phyloP scores from a whole-genome alignment of 2,888 invertebrate genomes.

The Pristionchus mayeri region DNA sequence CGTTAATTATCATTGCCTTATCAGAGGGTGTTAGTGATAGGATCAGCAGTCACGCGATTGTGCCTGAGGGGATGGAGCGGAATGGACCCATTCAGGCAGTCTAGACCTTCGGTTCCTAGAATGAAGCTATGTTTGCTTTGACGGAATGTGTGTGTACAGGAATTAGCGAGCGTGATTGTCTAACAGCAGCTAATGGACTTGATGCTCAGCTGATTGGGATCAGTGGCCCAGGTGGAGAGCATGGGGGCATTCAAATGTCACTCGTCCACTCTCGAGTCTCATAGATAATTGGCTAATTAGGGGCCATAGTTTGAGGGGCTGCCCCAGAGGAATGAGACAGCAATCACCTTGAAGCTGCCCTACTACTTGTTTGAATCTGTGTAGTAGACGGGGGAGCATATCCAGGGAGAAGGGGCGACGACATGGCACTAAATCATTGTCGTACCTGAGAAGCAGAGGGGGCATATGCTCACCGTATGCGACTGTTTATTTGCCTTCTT shows the following conservation, averaged over 20 bases:
- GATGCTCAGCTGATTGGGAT: background rate
- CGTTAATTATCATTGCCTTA: conserved; percentile 9
- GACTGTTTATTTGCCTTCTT: conserved; percentile 22
- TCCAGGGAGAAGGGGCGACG: background rate
- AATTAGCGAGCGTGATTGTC: background rate
- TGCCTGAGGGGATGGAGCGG: background rate
- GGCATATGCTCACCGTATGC: conserved; percentile 32
- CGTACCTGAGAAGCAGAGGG: conserved; percentile 3
- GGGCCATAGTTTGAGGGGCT: background rate
- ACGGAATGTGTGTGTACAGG: conserved; percentile 21
- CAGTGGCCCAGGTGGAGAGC: background rate
- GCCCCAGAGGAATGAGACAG: conserved; percentile 4
- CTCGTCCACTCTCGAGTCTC: background rate
- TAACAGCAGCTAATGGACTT: conserved; percentile 10
- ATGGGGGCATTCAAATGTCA: conserved; percentile 38
- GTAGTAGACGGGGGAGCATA: background rate
- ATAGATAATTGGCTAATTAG: conserved; percentile 43
- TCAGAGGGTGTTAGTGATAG: background rate
- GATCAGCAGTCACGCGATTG: conserved; percentile 20
- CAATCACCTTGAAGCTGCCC: conserved; percentile 41
- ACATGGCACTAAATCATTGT: conserved; percentile 33
- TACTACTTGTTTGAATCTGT: conserved; percentile 13
- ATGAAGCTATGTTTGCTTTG: background rate
- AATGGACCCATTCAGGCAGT: background rate
- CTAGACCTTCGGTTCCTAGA: background rate